Evolutionary conservation across 37 sponge, comb jelly and placozoan species (phyloP), one percentile per base, ranked within the genome.

Genomic region (Mnemiopsis leidyi): DNA sequence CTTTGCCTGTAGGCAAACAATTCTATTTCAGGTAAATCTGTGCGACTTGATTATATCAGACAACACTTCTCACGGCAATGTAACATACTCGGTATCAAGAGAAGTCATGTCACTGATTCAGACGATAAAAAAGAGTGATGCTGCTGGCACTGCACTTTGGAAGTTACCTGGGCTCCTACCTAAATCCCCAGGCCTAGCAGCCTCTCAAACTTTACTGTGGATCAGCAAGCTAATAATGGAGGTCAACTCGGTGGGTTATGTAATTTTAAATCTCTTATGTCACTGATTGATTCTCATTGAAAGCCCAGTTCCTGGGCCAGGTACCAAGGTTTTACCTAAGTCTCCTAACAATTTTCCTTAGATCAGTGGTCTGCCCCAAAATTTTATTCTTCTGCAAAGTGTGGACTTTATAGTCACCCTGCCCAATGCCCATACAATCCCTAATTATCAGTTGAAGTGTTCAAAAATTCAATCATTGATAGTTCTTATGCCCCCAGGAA

Each of bases 171-270:
- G 90, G 3, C 48, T 85, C 20, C 39, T 85, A 3, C 90, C 90
- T 28, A 18, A 26, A 85, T 18, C 90, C 61, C 40, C 61, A 3
- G 28, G 21, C 23, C n/a, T 37, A 35, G 0, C 90, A 24, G 90
- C 90, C 26, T 85, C 90, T 1, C 90, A 85, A 40, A 37, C 36
- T 23, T 26, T 85, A 40, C 61, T 85, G 90, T 85, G 90, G 90
- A 85, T 85, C 90, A 85, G 61, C 90, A 85, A 85, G 30, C 90
- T 85, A 20, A 85, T 85, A 1, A 13, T 85, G 90, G 90, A 85
- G 35, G 61, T 85, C 40, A 85, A 85, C 2, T 85, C 35, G 48
- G 90, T 85, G 1, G 1, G 90, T 85, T 39, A 18, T 35, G 20
- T n/a, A n/a, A n/a, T n/a, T n/a, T n/a, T n/a, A n/a, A n/a, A n/a